Evolutionary conservation across 2,797 vertebrate genomes (phyloP).

Genomic region (Lophotriccus pileatus): DNA sequence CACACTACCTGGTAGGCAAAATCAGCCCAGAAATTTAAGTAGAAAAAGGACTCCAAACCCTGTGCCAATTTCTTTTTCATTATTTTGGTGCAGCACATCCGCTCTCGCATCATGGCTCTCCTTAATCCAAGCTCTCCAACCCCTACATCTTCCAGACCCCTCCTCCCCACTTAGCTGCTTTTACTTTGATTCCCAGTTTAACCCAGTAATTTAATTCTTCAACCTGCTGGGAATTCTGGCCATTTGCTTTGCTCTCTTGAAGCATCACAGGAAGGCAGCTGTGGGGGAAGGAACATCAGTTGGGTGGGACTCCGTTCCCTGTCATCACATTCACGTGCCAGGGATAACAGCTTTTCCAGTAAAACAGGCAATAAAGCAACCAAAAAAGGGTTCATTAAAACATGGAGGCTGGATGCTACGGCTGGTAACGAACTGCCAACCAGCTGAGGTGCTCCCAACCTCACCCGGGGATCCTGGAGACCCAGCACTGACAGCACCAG

Average conservation of each 20-base stretch:
- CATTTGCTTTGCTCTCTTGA: background rate
- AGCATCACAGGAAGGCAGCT: background rate
- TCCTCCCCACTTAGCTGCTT: background rate
- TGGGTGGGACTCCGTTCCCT: background rate
- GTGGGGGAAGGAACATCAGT: background rate
- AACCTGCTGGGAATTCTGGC: background rate
- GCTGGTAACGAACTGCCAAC: background rate
- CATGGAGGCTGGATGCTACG: fast-evolving
- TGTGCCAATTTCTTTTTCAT: background rate
- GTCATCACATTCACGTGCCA: background rate
- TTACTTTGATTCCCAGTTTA: background rate
- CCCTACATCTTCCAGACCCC: background rate
- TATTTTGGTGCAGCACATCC: background rate
- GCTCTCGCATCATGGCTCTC: fast-evolving
- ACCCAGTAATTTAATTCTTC: background rate
- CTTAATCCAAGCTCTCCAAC: background rate
- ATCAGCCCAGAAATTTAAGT: background rate
- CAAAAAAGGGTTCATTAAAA: background rate
- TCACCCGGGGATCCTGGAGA: background rate
- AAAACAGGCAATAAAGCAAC: background rate
- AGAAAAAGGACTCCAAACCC: background rate
- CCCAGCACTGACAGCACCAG: background rate
- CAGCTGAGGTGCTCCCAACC: background rate
- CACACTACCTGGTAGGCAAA: background rate
- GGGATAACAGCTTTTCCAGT: background rate